Evolutionary conservation across 2,888 invertebrate genomes (phyloP).

Genomic region (Agrypnus murinus): DNA sequence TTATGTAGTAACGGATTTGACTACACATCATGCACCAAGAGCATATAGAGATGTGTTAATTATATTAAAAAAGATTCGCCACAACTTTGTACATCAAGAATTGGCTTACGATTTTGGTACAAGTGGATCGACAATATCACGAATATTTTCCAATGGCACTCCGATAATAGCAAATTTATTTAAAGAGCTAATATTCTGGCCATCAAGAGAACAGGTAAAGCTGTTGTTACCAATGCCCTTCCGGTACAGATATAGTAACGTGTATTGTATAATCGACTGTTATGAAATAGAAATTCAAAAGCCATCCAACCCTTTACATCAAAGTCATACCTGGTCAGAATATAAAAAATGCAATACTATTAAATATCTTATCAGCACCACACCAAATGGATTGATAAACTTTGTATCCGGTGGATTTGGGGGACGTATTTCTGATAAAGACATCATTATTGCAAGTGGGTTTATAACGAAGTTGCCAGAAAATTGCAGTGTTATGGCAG

Average conservation of each 20-base stretch:
- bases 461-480: neutral
- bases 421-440: slow-evolving; percentile 43
- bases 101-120: no score
- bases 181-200: no score
- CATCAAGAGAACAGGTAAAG: no score
- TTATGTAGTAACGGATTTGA: no score
- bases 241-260: slow-evolving; percentile 52
- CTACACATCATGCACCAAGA: no score
- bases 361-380: slow-evolving; percentile 55
- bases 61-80: no score
- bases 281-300: slow-evolving; percentile 66
- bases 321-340: slow-evolving; percentile 64
- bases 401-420: slow-evolving; percentile 53
- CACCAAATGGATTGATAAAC: slow-evolving; percentile 56
- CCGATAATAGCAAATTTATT: no score
- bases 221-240: slow-evolving; percentile 55
- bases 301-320: slow-evolving; percentile 61
- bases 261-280: slow-evolving; percentile 65
- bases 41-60: no score
- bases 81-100: no score
- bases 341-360: slow-evolving; percentile 59
- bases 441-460: no score
- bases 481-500: neutral
- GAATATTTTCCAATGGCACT: no score
- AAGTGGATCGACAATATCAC: no score